Base-by-base conservation (phyloP, 2,888 invertebrate genomes). In the Apotomis turbidana region DNA sequence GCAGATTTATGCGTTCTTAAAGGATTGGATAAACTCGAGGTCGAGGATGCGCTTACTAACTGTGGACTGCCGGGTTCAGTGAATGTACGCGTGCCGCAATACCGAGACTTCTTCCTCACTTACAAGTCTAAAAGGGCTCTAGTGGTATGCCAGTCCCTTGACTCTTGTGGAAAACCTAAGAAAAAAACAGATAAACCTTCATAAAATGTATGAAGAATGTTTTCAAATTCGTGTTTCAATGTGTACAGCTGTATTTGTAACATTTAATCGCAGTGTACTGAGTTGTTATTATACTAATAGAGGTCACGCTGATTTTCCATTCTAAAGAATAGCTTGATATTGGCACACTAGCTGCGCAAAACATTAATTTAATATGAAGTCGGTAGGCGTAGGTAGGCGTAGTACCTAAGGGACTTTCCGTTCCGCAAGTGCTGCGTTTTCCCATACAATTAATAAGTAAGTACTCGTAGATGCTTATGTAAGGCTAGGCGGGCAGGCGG, bases 61-160 rank as follows among this genome's bases (percentile, higher is more conserved):
- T 87, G 87, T 38, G 88, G 87, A 0, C 38, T 82, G 0, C 86
- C 88, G 0, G 88, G 86, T 0, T 55, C 75, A 0, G 58, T 69
- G 0, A 74, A 75, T 0, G 85, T 87, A 0, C 6, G 49, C 0
- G 78, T 87, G 3, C 88, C 88, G 0, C 79, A 80, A 52, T 88
- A 86, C 63, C 78, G 81, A 36, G 77, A 78, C 8, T 87, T 84
- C 77, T 88, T 87, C 55, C 77, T 80, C 5, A 85, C 81, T 5
- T 87, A 78, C 49, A 77, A 80, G 60, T 78, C 83, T 0, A 81
- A 78, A 44, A 80, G 81, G 46, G 72, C 38, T 76, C 27, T 75
- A 76, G 49, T 77, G n/a, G 68, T 46, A 52, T 60, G 72, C 52
- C 15, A 57, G 38, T 64, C 70, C 2, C 49, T 70, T 5, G 69